Evolutionary conservation across 2,113 vertebrate species (phyloP).

Genomic region (Tor tambroides): DNA sequence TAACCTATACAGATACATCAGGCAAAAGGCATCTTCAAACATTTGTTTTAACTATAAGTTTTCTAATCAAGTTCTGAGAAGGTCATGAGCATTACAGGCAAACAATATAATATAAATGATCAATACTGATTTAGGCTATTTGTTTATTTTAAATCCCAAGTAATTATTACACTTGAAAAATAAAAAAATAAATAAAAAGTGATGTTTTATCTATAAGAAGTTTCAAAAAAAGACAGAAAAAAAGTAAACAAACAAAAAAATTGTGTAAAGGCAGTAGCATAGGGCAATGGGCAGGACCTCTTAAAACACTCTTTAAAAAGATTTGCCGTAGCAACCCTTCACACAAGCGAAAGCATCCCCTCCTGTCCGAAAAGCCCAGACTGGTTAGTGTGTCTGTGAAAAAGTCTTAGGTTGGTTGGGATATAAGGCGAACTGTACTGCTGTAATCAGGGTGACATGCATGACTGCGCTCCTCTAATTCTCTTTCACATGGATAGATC

Average conservation of each 20-base stretch:
- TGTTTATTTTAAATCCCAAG: neutral
- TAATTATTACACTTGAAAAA: neutral
- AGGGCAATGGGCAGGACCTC: neutral
- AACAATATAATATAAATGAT: neutral
- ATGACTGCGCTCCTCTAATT: conserved; percentile 55
- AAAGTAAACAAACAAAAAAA: neutral
- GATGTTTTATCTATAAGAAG: neutral
- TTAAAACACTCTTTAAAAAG: conserved; percentile 9
- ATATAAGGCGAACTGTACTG: conserved; percentile 52
- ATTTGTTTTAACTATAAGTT: neutral
- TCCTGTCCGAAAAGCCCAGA: conserved; percentile 13
- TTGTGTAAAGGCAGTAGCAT: neutral
- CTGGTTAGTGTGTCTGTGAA: conserved; percentile 24
- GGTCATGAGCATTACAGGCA: neutral
- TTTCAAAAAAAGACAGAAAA: neutral
- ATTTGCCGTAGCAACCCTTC: conserved; percentile 22
- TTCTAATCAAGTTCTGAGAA: neutral
- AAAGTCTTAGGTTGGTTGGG: conserved; percentile 43
- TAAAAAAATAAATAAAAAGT: too few species aligned
- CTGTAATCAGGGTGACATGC: conserved; percentile 58
- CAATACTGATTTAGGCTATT: neutral
- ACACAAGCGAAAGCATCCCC: conserved; percentile 25
- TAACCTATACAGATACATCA: too few species aligned
- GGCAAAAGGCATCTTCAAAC: neutral
- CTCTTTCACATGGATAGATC: conserved; percentile 48